Base-by-base conservation (phyloP, 2,113 vertebrate species). In the Corvus hawaiiensis region DNA sequence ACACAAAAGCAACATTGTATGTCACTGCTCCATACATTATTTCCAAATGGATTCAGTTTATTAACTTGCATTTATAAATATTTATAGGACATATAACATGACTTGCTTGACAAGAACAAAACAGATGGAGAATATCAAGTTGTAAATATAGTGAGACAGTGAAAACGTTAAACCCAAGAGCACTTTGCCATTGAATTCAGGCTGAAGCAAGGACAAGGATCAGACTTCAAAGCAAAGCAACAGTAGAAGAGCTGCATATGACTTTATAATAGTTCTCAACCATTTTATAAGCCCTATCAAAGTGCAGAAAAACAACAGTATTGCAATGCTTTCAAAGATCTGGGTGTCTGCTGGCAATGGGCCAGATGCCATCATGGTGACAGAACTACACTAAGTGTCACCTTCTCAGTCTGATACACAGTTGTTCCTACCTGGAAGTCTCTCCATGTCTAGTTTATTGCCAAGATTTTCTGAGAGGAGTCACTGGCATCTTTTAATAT, bases 61-160 rank as follows among this genome's bases (percentile, higher is more conserved):
- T 90, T 89, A 82, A 81, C 28, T 85, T 79, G 23, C 51, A 58
- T 79, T 84, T 87, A 82, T 89, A 89, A 94, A 85, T 97, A 87
- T 94, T 94, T 93, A 79, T 95, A 37, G 61, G 66, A 64, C 23
- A 27, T 87, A 58, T 64, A 72, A 84, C 89, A 82, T 64, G 74
- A 87, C 71, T 93, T 49, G 46, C 71, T 94, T 91, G 94, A 93
- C 92, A 90, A 82, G 26, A 92, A 54, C n/a, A 64, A 61, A 90
- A 82, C 61, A 78, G 44, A 75, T 87, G 93, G 84, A 81, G 62
- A 11, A 11, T 49, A 87, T 82, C 2, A 1, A 69, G 26, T 59
- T 67, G 68, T 84, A 88, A 88, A 90, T 82, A 75, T 7, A 69
- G 54, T n/a, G 46, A 91, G 66, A 56, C 7, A 22, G 28, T 62